These are phyloP conservation scores for Sebastes taczanowskii DNA, from an alignment of 2,797 vertebrate genomes.

Conservation along the genomic window DNA sequence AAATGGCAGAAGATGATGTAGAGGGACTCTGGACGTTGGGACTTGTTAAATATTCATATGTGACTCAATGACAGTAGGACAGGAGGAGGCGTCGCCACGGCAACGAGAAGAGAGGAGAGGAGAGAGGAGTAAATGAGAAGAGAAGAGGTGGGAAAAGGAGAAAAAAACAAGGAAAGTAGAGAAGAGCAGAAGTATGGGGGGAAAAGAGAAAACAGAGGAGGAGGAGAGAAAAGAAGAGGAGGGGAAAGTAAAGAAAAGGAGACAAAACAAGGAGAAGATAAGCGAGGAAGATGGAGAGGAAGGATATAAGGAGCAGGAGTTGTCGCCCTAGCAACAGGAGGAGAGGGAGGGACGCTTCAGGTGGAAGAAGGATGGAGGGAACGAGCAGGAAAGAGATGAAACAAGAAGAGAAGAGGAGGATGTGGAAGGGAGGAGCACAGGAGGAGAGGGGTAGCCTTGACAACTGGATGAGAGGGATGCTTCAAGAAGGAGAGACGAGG, in stretches of 20 bases:
- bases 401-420: background rate
- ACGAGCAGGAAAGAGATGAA: background rate
- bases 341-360: background rate
- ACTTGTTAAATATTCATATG: conserved; percentile 67
- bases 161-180: background rate
- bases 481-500: background rate
- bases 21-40: conserved; percentile 20
- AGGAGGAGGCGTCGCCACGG: conserved; percentile 35
- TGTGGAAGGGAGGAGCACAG: background rate
- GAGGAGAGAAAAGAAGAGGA: background rate
- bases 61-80: conserved; percentile 52
- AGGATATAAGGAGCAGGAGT: background rate
- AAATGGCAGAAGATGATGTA: conserved; percentile 36
- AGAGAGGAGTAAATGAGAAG: background rate
- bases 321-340: background rate
- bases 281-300: background rate
- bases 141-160: background rate
- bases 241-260: background rate
- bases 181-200: background rate
- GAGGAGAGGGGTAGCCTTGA: background rate
- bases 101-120: conserved; percentile 15
- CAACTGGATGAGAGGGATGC: background rate
- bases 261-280: background rate
- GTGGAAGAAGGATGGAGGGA: background rate
- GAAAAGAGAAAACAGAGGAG: background rate